Percentiles rank a stretch among this genome's conserved stretches.
phyloP scores from a whole-genome alignment of 2,113 vertebrate genomes.

The Gopherus evgoodei region DNA sequence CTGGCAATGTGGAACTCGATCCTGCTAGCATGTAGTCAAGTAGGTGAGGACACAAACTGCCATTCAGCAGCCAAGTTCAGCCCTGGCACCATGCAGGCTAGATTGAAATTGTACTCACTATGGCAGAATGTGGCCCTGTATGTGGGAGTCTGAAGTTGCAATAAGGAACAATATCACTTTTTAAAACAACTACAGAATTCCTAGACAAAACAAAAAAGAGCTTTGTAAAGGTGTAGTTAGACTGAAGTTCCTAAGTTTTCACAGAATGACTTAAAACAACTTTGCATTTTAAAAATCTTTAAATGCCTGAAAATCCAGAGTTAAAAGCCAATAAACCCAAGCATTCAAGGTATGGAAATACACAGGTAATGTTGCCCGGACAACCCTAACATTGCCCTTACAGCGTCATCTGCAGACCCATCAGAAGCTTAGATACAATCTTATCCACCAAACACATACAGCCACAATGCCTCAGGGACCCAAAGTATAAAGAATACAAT shows the following conservation, averaged over 20 bases:
- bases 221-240: too few relatives aligned
- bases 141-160: too few relatives aligned
- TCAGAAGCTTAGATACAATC: background rate
- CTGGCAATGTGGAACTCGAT: accelerated
- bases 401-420: background rate
- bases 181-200: too few relatives aligned
- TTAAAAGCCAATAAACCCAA: background rate
- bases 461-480: background rate
- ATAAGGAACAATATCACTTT: too few relatives aligned
- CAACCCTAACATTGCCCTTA: background rate
- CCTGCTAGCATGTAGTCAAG: background rate
- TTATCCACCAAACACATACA: background rate
- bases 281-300: too few relatives aligned
- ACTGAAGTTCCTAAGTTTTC: too few relatives aligned
- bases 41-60: accelerated
- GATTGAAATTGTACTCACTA: background rate
- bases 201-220: too few relatives aligned
- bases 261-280: too few relatives aligned
- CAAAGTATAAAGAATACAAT: background rate
- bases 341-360: background rate
- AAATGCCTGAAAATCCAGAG: too few relatives aligned
- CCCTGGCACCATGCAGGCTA: background rate
- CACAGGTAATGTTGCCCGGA: background rate
- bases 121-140: background rate
- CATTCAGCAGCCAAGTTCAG: accelerated